Conservation (phyloP, 2,888 invertebrate genomes). For the Platerodrilus igneus region DNA sequence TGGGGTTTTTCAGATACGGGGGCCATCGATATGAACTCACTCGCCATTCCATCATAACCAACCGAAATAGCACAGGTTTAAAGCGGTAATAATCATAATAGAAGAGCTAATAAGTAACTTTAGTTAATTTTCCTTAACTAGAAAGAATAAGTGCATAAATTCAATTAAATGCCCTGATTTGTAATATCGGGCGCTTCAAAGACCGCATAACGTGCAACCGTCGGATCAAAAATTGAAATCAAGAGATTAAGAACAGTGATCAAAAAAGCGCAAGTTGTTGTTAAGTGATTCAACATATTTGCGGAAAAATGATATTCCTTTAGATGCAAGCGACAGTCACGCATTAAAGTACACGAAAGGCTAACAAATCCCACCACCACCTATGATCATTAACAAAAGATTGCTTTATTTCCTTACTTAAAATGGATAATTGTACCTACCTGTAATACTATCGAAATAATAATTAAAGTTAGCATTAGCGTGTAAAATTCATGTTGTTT, state of each 20-base stretch:
- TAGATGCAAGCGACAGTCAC: conserved; percentile 72
- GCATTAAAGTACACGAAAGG: conserved; percentile 66
- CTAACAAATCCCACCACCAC: conserved; percentile 71
- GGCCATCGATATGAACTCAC: no score
- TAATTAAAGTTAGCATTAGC: conserved; percentile 72
- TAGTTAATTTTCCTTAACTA: no score
- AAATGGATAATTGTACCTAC: conserved; percentile 48
- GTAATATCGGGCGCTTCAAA: conserved; percentile 27
- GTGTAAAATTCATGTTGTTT: conserved; percentile 82
- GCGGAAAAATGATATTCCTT: conserved; percentile 66
- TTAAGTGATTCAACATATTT: conserved; percentile 64
- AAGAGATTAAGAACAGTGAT: conserved; percentile 72
- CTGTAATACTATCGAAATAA: conserved; percentile 79
- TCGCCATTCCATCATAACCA: no score
- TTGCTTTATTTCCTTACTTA: no score
- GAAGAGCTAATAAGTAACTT: no score
- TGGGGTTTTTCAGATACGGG: no score
- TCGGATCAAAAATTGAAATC: conserved; percentile 76
- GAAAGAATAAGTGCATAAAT: no score
- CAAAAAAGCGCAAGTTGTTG: conserved; percentile 65
- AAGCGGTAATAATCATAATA: no score
- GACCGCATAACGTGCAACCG: conserved; percentile 52
- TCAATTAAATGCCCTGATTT: neutral
- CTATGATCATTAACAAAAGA: conserved; percentile 50
- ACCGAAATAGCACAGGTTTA: no score